Conservation (phyloP, 2,113 vertebrate genomes). For the Butorides virescens region DNA sequence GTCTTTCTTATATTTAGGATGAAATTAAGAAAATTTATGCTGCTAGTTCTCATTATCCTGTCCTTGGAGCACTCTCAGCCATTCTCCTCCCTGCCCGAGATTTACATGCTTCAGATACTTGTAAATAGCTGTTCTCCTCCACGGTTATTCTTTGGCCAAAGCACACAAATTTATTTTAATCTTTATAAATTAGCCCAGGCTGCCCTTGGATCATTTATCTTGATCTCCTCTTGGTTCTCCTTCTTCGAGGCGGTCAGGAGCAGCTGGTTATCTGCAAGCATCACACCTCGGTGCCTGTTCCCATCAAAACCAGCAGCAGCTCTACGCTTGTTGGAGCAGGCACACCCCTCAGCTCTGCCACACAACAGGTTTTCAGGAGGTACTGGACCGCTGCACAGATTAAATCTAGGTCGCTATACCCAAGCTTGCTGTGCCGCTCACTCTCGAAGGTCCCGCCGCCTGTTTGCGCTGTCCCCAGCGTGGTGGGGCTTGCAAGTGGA, state of each 20-base stretch:
- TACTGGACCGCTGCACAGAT: neutral
- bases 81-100: slow-evolving; percentile 26
- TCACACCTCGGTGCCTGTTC: neutral
- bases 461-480: accelerated
- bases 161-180: slow-evolving; percentile 48
- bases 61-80: slow-evolving; percentile 42
- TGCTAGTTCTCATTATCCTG: slow-evolving; percentile 41
- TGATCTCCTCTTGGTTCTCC: neutral
- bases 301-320: neutral
- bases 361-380: neutral
- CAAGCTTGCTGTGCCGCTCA: neutral
- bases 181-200: slow-evolving; percentile 40
- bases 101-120: slow-evolving; percentile 52
- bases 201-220: slow-evolving; percentile 25
- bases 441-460: neutral
- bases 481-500: neutral
- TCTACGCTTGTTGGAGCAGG: neutral
- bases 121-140: slow-evolving; percentile 43
- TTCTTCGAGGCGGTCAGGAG: neutral
- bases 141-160: slow-evolving; percentile 33
- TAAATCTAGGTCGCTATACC: neutral
- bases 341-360: neutral
- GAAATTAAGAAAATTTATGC: slow-evolving; percentile 62
- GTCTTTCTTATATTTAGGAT: slow-evolving; percentile 35
- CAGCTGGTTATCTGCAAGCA: neutral